Evolutionary conservation across 2,888 invertebrate genomes (phyloP), one percentile per base, ranked within the genome.

Genomic region (Scaeva pyrastri): DNA sequence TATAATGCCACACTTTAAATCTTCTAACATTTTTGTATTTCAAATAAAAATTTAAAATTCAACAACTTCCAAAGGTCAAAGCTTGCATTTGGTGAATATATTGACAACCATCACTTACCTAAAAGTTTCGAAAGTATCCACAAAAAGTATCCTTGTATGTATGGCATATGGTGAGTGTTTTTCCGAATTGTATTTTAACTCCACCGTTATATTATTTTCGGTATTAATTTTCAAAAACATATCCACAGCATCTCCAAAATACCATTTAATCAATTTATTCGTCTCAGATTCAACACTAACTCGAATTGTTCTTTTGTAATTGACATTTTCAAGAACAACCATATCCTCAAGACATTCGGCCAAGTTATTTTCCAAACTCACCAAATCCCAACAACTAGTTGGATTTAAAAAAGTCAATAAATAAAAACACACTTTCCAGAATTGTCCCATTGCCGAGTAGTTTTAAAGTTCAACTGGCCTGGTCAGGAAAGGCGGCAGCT

Each of bases 211-310:
- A 5, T 39, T 68, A 0, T 39, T 16, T 52, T 39, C 11, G 1
- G 10, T n/a, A 39, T 68, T 68, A 11, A 36, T 52, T 52, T 36
- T 1, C 10, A 50, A 23, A 52, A 68, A 68, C n/a, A 1, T 68
- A 52, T 68, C 68, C 3, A 52, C 52, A 39, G 50, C 21, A 19
- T 68, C 68, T 12, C 68, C 68, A 45, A 68, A 68, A 68, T 68
- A 52, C 68, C 21, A 39, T 39, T 68, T 68, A 7, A 68, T 50
- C 1, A 10, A 23, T 23, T 68, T 50, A 39, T 68, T 36, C 5
- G 10, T n/a, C 10, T 52, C 50, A 10, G 68, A 68, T 52, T 50
- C 68, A 52, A 68, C 21, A 50, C 68, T 68, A 7, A 68, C n/a
- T 6, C 68, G 36, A 50, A 68, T 7, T 2, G 68, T 68, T 39